A percentile compares a stretch with the other conserved stretches of the same genome.
These are phyloP conservation scores for Sebastes variabilis DNA, from an alignment of 2,797 vertebrate genomes.

Conservation along the genomic window DNA sequence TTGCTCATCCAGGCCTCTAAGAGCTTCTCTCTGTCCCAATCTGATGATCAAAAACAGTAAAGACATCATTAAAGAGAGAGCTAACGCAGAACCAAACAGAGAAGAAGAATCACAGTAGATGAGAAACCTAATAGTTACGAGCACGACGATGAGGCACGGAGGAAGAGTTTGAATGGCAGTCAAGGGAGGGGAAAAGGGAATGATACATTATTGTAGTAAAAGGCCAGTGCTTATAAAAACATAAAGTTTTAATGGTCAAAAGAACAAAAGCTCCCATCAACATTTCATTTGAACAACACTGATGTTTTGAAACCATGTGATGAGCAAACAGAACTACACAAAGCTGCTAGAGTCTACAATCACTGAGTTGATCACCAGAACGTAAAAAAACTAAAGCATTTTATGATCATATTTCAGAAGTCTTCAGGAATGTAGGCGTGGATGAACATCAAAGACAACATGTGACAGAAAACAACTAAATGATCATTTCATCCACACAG, in stretches of 20 bases:
- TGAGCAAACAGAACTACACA: not conserved
- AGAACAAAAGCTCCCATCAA: not conserved
- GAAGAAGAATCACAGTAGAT: not conserved
- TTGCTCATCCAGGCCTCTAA: slow-evolving; percentile 98
- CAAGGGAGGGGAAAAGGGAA: not conserved
- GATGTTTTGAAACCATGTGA: not conserved
- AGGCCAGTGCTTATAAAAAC: not conserved
- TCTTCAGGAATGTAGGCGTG: not conserved
- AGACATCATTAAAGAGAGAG: not conserved
- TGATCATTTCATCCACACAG: slow-evolving; percentile 1
- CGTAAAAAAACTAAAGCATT: not conserved
- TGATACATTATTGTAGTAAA: not conserved
- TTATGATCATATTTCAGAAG: not conserved
- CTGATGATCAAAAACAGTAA: slow-evolving; percentile 69
- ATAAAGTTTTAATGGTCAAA: not conserved
- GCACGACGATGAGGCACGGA: not conserved
- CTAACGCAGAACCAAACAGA: not conserved
- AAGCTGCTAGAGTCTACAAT: not conserved
- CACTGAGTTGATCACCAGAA: not conserved
- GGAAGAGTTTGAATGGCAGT: not conserved
- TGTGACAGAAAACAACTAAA: not conserved
- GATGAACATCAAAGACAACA: not conserved
- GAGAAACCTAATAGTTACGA: not conserved
- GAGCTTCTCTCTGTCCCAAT: slow-evolving; percentile 98
- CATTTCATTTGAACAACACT: not conserved